phyloP scores from a whole-genome alignment of 2,797 vertebrate genomes.

The Coccyzus lansbergi region DNA sequence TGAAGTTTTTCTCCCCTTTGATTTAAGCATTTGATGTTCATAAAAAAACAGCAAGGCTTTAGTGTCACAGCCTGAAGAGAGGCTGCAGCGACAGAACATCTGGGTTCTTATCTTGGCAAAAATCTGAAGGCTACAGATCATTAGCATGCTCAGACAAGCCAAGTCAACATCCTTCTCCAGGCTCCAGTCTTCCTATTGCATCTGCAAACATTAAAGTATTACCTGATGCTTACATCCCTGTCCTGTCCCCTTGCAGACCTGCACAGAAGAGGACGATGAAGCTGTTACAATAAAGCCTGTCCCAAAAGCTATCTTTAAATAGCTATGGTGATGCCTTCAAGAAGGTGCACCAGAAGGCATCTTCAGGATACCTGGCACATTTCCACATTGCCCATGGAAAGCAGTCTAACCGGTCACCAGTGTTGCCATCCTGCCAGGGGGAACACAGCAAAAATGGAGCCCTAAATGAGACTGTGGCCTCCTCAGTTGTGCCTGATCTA shows the following conservation, averaged over 20 bases:
- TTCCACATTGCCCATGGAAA: neutral
- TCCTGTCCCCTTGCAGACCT: neutral
- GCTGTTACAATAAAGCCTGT: neutral
- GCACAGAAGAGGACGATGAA: neutral
- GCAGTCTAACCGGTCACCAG: neutral
- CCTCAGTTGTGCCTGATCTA: too few species aligned
- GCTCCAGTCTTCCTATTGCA: neutral
- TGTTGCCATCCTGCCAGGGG: neutral
- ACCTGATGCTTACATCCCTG: neutral
- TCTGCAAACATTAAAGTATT: neutral
- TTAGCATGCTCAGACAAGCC: neutral
- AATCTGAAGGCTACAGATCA: neutral
- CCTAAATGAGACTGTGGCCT: neutral
- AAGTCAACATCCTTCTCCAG: neutral
- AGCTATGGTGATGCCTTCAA: neutral
- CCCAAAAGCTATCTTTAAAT: neutral
- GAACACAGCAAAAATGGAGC: neutral
- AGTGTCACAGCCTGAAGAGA: neutral
- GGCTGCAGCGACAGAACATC: neutral
- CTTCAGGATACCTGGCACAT: neutral
- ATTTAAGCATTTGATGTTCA: neutral
- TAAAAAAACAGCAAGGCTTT: neutral
- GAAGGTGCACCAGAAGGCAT: neutral
- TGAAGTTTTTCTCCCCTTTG: neutral
- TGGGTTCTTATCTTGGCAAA: neutral